phyloP scores from a whole-genome alignment of 2,113 vertebrate species.

The Bungarus multicinctus region DNA sequence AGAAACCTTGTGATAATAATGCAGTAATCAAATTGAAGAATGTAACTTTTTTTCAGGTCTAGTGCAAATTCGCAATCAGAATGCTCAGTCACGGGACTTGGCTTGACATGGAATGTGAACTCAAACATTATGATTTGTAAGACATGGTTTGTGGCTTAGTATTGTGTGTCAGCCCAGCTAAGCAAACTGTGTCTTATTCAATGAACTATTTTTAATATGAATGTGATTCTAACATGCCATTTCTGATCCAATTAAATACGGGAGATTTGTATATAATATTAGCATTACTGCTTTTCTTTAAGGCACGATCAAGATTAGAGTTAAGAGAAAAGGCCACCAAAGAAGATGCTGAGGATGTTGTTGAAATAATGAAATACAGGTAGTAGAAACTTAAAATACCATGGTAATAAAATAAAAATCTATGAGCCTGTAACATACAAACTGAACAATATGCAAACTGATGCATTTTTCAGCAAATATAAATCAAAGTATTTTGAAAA shows the following conservation, averaged over 20 bases:
- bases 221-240: background rate
- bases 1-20: background rate
- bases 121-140: background rate
- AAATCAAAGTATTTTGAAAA: background rate
- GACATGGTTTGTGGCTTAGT: background rate
- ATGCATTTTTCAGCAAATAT: background rate
- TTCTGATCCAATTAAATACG: background rate
- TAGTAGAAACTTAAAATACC: slow-evolving; percentile 49
- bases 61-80: background rate
- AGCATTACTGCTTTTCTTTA: background rate
- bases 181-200: background rate
- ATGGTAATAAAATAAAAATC: background rate
- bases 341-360: slow-evolving; percentile 91
- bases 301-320: slow-evolving; percentile 93
- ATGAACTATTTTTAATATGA: background rate
- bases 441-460: background rate
- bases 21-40: background rate
- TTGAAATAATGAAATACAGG: slow-evolving; percentile 99
- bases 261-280: background rate
- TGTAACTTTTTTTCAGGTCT: background rate
- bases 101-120: background rate
- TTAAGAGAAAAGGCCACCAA: slow-evolving; percentile 88
- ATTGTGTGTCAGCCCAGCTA: background rate
- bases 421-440: background rate
- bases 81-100: background rate